Evolutionary conservation across 2,797 vertebrate genomes (phyloP).

Genomic region (Coccyzus lansbergi): DNA sequence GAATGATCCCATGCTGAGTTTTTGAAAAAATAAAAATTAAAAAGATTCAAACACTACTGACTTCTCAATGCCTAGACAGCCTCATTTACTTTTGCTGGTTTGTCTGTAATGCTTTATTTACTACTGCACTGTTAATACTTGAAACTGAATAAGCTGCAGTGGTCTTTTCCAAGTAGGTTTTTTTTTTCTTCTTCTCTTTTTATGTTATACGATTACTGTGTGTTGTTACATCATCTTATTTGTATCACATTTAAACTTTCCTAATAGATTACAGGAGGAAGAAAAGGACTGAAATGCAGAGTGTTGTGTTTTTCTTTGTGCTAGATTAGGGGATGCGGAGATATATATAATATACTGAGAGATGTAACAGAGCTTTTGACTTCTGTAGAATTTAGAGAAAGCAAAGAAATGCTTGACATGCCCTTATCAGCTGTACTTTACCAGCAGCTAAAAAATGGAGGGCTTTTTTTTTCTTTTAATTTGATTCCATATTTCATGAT

Average conservation of each 20-base stretch:
- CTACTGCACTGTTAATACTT: not conserved
- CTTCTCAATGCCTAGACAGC: not conserved
- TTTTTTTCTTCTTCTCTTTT: not conserved
- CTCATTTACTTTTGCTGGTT: not conserved
- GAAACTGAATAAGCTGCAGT: not conserved
- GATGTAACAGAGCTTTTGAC: not conserved
- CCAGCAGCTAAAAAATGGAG: not conserved
- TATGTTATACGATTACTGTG: not conserved
- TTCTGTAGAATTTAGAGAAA: not conserved
- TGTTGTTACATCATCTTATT: not conserved
- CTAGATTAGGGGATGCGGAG: not conserved
- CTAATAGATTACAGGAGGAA: not conserved
- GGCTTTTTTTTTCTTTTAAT: not conserved
- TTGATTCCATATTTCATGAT: not conserved
- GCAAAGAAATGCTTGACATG: not conserved
- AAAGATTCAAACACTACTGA: not conserved
- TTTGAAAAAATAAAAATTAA: too few species aligned
- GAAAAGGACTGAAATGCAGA: not conserved
- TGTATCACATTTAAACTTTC: not conserved
- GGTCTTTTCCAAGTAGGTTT: not conserved
- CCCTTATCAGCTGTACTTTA: not conserved
- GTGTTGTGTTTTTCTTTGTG: not conserved
- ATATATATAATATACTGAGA: too few species aligned
- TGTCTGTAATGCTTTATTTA: not conserved
- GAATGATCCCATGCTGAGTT: not conserved